Base-by-base conservation (phyloP, 2,888 invertebrate species). In the Dyspetes luteomarginatus region DNA sequence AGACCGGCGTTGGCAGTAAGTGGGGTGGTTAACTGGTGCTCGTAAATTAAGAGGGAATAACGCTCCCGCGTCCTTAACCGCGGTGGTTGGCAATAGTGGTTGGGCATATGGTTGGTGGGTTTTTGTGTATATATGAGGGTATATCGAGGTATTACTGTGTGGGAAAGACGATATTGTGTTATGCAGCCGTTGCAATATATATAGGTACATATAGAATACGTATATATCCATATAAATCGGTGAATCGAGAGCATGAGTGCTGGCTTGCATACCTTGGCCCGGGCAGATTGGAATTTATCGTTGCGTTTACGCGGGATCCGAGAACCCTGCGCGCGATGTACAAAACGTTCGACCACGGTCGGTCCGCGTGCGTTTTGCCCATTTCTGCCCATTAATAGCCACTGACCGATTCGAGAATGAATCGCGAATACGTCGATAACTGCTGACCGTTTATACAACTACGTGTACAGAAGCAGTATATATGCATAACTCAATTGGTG, bases 31-130 rank as follows among this genome's bases (percentile, higher is more conserved):
- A 72, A 78, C 78, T 72, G 65, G 52, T 43, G 78, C 78, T 78
- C 78, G 78, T 78, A 78, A 78, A 78, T 78, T 78, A 78, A 65
- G 78, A 72, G 78, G 67, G 72, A 78, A 72, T 58, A n/a, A n/a
- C n/a, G 77, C 65, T 36, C 52, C n/a, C 28, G 56, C 28, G 67
- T 78, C 72, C 78, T 78, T 72, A 65, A 78, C 78, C 78, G 78
- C 72, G 71, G 78, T 67, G 72, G 72, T 65, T 65, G 58, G 72
- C 58, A 50, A 50, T 65, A 72, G 50, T 19, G 77, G 77, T 69
- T 17, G 76, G 69, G 41, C 50, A 45, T 69, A 73, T 64, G 71
- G 43, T 43, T 36, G 41, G 55, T 36, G 43, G 62, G 43, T 64
- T 73, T 52, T 55, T n/a, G 15, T 30, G 24, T 56, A 3, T 56